Conservation (phyloP, 92 coral and sea anemone species). For the Micromussa lordhowensis region DNA sequence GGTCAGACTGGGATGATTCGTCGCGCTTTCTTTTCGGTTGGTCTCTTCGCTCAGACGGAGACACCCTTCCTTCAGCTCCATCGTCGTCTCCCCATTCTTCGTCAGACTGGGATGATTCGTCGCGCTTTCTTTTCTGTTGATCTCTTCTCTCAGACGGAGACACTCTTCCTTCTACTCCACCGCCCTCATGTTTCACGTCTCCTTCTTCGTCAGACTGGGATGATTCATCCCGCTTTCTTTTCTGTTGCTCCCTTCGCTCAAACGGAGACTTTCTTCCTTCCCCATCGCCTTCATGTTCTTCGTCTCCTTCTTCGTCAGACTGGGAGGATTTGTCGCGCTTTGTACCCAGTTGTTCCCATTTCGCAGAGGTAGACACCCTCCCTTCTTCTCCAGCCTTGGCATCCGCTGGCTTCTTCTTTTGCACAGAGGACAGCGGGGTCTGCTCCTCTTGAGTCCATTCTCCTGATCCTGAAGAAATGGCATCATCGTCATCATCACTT, state of each 20-base stretch:
- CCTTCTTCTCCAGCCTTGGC: conserved; percentile 35
- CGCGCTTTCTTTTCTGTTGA: conserved; percentile 64
- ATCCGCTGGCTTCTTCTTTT: conserved; percentile 11
- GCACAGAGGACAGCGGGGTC: conserved; percentile 54
- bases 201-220: conserved; percentile 55
- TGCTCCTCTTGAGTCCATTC: conserved; percentile 59
- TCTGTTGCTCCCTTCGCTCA: conserved; percentile 33
- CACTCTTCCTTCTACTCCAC: conserved; percentile 25
- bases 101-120: conserved; percentile 61
- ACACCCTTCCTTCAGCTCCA: conserved; percentile 27
- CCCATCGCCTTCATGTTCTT: conserved; percentile 35
- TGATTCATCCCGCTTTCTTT: conserved; percentile 65
- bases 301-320: conserved; percentile 53
- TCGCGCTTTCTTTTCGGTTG: conserved; percentile 66
- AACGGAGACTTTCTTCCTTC: conserved; percentile 22
- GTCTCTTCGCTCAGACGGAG: conserved; percentile 16
- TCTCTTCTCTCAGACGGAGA: conserved; percentile 17
- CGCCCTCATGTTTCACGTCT: conserved; percentile 25
- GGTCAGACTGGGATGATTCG: conserved; percentile 59
- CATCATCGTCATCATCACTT: conserved; percentile 19
- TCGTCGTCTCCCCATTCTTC: conserved; percentile 32
- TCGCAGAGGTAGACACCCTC: conserved; percentile 17
- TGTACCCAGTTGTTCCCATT: conserved; percentile 43
- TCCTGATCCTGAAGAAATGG: conserved; percentile 23
- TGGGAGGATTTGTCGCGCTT: conserved; percentile 62